These are phyloP conservation scores for Hydractinia symbiolongicarpus DNA, from an alignment of 30 jellyfish, hydroid and myxozoan genomes.

Conservation along the genomic window DNA sequence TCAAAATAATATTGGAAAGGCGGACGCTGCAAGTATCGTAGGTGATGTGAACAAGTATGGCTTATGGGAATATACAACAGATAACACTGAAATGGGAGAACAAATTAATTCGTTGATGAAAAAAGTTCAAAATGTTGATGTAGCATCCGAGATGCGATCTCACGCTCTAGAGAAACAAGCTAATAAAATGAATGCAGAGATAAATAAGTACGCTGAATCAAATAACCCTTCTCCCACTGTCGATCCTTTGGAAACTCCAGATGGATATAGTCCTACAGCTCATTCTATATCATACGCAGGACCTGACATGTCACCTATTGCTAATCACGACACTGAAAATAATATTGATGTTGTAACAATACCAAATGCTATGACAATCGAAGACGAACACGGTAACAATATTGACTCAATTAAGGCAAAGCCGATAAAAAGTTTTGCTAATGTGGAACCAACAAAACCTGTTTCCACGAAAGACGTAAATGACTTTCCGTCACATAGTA, in stretches of 20 bases:
- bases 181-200: constrained; percentile 22
- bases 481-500: background rate
- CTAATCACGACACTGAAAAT: constrained; percentile 11
- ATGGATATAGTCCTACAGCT: constrained; percentile 21
- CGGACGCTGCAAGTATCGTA: constrained; percentile 52
- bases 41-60: constrained; percentile 73
- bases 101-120: constrained; percentile 6
- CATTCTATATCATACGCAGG: constrained; percentile 12
- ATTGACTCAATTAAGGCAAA: constrained; percentile 23
- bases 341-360: constrained; percentile 73
- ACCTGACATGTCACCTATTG: constrained; percentile 28
- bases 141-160: background rate
- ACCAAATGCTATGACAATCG: constrained; percentile 62
- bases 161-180: constrained; percentile 30
- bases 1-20: constrained; percentile 16
- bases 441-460: constrained; percentile 1
- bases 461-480: background rate
- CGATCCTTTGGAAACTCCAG: constrained; percentile 44
- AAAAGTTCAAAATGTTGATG: constrained; percentile 22
- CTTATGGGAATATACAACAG: constrained; percentile 79
- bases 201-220: constrained; percentile 21
- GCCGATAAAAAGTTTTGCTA: background rate
- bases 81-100: constrained; percentile 49
- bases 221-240: constrained; percentile 12
- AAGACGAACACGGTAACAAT: constrained; percentile 82